Evolutionary conservation across 2,888 invertebrate species (phyloP).

Genomic region (Phytoseiulus persimilis): DNA sequence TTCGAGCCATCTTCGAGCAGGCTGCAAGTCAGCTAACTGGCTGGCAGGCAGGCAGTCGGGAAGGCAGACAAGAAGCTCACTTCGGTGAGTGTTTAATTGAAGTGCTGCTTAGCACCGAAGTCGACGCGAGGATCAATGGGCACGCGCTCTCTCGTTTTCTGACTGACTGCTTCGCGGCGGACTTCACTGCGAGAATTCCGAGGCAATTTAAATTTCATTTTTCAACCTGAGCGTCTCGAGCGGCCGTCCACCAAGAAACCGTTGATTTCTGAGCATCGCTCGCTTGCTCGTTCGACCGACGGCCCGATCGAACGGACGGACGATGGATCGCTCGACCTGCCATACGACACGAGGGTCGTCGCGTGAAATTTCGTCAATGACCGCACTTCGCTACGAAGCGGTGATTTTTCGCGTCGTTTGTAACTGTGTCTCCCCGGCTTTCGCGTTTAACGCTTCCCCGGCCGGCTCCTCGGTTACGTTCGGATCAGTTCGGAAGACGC

Average conservation of each 20-base stretch:
- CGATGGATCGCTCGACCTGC: background rate
- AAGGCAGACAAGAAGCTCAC: background rate
- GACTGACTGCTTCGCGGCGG: background rate
- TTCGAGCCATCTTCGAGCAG: background rate
- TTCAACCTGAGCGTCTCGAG: background rate
- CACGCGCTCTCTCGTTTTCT: background rate
- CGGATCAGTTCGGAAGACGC: background rate
- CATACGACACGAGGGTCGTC: background rate
- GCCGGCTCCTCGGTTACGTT: background rate
- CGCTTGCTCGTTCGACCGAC: background rate
- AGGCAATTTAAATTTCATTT: background rate
- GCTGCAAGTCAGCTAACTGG: background rate
- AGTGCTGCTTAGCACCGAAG: slow-evolving; percentile 5
- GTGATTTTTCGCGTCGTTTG: background rate
- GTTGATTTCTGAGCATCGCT: background rate
- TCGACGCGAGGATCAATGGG: background rate
- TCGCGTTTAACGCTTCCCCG: background rate
- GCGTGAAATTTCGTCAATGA: slow-evolving; percentile 5
- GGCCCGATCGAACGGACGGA: background rate
- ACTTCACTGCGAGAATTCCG: background rate
- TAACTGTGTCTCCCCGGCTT: background rate
- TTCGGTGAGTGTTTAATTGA: background rate
- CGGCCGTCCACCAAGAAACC: background rate
- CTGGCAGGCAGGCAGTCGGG: background rate
- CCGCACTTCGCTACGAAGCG: background rate